phyloP scores from a whole-genome alignment of 2,797 vertebrate species.

The Manis javanica region DNA sequence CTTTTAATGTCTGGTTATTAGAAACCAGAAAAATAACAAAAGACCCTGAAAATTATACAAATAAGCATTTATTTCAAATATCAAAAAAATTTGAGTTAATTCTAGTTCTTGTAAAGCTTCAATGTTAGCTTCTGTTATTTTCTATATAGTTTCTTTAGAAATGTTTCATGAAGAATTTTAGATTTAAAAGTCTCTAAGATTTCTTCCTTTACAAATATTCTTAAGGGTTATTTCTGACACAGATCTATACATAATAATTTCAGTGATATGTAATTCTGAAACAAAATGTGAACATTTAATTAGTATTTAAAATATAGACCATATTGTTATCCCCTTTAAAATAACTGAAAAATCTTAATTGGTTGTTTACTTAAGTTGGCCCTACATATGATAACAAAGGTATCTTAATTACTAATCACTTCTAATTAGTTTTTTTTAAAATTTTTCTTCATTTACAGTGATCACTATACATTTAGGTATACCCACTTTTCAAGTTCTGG shows the following conservation, averaged over 20 bases:
- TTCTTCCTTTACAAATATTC: conserved; percentile 29
- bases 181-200: background rate
- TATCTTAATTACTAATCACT: conserved; percentile 37
- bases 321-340: background rate
- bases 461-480: conserved; percentile 40
- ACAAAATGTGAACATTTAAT: background rate
- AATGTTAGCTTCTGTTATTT: background rate
- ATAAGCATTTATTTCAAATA: background rate
- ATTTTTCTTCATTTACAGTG: background rate
- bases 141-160: conserved; percentile 18
- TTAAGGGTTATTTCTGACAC: conserved; percentile 33
- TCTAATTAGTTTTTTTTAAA: background rate
- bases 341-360: background rate
- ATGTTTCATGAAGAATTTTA: conserved; percentile 19
- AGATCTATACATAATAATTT: conserved; percentile 55
- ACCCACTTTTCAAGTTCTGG: conserved; percentile 38
- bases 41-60: background rate
- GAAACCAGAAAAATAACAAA: background rate
- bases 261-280: background rate
- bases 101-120: background rate
- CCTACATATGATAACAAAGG: background rate
- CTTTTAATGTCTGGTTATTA: background rate
- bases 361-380: background rate
- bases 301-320: background rate
- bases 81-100: background rate